phyloP scores from a whole-genome alignment of 2,113 vertebrate genomes.

The Podarcis cretensis region DNA sequence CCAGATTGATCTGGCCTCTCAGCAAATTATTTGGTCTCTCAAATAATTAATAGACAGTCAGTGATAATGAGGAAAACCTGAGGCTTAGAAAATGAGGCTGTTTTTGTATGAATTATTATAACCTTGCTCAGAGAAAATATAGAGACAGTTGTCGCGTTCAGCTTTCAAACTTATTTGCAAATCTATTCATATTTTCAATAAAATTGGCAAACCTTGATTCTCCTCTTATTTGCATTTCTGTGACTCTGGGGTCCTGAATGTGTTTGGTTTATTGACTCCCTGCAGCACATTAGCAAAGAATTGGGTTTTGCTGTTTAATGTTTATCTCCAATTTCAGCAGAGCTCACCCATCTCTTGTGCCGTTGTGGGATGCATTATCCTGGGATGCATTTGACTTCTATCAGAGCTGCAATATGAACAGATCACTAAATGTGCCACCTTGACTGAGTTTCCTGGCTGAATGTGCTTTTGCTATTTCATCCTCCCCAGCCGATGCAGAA shows the following conservation, averaged over 20 bases:
- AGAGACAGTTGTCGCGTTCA: neutral
- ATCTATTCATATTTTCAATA: conserved; percentile 5
- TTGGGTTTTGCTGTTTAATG: neutral
- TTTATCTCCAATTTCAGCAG: neutral
- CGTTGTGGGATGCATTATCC: neutral
- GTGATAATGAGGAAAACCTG: neutral
- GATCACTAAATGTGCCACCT: neutral
- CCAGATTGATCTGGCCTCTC: too few relatives aligned
- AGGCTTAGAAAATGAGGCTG: neutral
- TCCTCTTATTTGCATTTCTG: neutral
- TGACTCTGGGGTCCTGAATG: neutral
- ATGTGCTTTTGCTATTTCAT: neutral
- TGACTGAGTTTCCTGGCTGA: neutral
- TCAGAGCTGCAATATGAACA: neutral
- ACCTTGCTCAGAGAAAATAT: neutral
- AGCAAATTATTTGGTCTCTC: too few relatives aligned
- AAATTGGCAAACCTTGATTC: neutral
- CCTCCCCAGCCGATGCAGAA: neutral
- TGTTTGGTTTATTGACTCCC: neutral
- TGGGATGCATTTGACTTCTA: neutral
- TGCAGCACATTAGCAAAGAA: neutral
- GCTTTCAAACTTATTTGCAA: neutral
- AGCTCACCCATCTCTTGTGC: neutral
- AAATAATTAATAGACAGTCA: neutral
- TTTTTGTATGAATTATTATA: neutral